Conservation (phyloP, 1,140 invertebrate species). For the Drosophila tani region DNA sequence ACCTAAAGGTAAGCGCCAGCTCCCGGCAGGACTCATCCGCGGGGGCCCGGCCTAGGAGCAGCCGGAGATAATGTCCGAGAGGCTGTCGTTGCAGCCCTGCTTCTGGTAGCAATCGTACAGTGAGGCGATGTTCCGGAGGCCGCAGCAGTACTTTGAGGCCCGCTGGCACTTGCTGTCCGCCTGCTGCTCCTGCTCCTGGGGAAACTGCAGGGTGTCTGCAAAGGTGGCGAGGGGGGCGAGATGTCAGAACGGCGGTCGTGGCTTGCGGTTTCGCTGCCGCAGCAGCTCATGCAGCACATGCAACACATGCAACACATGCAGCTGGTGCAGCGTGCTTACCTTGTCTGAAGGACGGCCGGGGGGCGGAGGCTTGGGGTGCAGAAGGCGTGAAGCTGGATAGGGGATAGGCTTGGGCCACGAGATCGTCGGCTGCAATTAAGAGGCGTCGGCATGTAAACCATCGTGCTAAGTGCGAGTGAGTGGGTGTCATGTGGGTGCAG, state of each 20-base stretch:
- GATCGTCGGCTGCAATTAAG: slow-evolving; percentile 65
- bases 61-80: slow-evolving; percentile 51
- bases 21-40: slow-evolving; percentile 7
- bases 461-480: slow-evolving; percentile 42
- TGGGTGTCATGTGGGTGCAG: slow-evolving; percentile 5
- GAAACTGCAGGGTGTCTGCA: slow-evolving; percentile 52
- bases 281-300: not conserved
- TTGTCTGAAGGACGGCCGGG: slow-evolving; percentile 27
- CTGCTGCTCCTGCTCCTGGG: slow-evolving; percentile 33
- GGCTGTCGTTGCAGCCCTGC: slow-evolving; percentile 41
- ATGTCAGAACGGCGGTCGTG: slow-evolving; percentile 4
- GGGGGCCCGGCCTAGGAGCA: slow-evolving; percentile 52
- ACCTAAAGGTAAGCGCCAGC: slow-evolving; percentile 39
- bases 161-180: slow-evolving; percentile 48
- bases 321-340: slow-evolving; percentile 34
- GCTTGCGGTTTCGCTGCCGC: slow-evolving; percentile 9
- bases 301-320: not conserved
- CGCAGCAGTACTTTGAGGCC: slow-evolving; percentile 52
- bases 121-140: slow-evolving; percentile 28
- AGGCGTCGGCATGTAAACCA: slow-evolving; percentile 59
- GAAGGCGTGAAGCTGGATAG: slow-evolving; percentile 1
- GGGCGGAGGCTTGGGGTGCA: not conserved
- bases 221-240: slow-evolving; percentile 1
- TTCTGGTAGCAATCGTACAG: slow-evolving; percentile 59
- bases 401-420: slow-evolving; percentile 11